Evolutionary conservation across 2,113 vertebrate genomes (phyloP).

Genomic region (Sinosuthora webbiana): DNA sequence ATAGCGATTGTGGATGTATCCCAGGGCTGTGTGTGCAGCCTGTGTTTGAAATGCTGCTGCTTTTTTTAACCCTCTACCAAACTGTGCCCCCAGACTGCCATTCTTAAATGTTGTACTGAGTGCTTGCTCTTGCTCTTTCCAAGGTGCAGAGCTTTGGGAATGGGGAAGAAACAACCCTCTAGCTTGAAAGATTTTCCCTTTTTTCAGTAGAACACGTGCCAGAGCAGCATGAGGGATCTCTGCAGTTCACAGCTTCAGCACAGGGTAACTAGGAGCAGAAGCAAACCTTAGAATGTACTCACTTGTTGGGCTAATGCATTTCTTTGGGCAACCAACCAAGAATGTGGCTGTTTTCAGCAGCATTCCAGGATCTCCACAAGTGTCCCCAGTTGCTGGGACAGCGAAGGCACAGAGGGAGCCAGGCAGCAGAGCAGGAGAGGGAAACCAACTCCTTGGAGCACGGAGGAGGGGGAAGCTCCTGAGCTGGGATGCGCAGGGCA

Average conservation of each 20-base stretch:
- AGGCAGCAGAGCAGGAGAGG: background rate
- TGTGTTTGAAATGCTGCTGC: background rate
- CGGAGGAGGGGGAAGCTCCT: background rate
- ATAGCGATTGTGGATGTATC: background rate
- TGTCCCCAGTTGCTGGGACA: background rate
- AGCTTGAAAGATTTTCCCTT: background rate
- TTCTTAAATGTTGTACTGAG: background rate
- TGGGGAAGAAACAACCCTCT: background rate
- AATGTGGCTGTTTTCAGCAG: background rate
- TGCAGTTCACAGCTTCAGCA: background rate
- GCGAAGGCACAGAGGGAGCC: background rate
- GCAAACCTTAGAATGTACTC: background rate
- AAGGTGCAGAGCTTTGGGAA: background rate
- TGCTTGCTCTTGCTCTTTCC: background rate
- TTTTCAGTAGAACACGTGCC: background rate
- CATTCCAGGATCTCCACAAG: fast-evolving
- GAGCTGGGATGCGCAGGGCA: fast-evolving
- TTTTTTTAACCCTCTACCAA: background rate
- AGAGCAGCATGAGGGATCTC: background rate
- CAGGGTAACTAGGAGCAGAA: background rate
- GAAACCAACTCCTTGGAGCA: background rate
- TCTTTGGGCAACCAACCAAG: background rate
- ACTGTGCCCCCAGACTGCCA: fast-evolving
- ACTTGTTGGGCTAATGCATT: background rate
- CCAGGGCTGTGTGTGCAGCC: background rate